These are phyloP conservation scores for Trematomus bernacchii DNA, from an alignment of 2,797 vertebrate genomes.

Conservation along the genomic window DNA sequence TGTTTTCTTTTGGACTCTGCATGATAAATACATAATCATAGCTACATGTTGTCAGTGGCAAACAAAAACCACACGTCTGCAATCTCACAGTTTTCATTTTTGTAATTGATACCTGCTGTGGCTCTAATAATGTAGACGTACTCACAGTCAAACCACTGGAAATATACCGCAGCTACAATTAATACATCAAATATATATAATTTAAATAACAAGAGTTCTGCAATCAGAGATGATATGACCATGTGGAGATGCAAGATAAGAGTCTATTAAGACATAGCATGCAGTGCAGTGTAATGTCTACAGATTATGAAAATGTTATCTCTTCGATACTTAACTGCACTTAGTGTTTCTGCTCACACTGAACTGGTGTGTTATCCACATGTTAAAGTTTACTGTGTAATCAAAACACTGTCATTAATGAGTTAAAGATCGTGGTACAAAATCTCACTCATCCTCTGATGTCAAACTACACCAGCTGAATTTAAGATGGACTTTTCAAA, in stretches of 20 bases:
- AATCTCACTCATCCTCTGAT: background rate
- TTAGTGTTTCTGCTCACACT: background rate
- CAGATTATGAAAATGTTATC: background rate
- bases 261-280: background rate
- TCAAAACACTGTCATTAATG: background rate
- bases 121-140: constrained; percentile 14
- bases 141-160: constrained; percentile 36
- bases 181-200: background rate
- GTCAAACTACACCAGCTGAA: background rate
- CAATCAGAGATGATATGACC: background rate
- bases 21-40: constrained; percentile 56
- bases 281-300: too few relatives aligned
- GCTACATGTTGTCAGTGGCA: constrained; percentile 41
- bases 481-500: background rate
- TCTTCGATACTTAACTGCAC: background rate
- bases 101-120: constrained; percentile 46
- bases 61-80: constrained; percentile 38
- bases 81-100: constrained; percentile 39
- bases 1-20: constrained; percentile 41
- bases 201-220: background rate
- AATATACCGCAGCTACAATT: background rate
- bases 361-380: background rate
- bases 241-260: background rate
- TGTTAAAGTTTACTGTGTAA: background rate
- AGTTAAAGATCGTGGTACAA: background rate